These are phyloP conservation scores for Alligator mississippiensis DNA, from an alignment of 2,113 vertebrate genomes.

Conservation along the genomic window DNA sequence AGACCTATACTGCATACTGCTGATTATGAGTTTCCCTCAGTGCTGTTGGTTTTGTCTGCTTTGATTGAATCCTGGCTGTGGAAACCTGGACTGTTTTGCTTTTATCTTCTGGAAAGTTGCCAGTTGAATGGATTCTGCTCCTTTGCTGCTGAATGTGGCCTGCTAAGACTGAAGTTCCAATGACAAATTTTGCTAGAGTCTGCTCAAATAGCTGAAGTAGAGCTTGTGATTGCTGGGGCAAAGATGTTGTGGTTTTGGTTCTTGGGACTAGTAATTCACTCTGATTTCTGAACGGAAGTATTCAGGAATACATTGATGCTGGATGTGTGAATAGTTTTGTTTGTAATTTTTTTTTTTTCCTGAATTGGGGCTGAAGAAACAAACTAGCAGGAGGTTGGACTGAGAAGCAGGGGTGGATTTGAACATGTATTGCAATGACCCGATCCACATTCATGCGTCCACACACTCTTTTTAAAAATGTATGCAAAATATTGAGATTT, in stretches of 20 bases:
- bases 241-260: not conserved
- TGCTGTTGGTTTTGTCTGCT: not conserved
- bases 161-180: not conserved
- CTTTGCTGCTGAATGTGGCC: not conserved
- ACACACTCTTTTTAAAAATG: not conserved
- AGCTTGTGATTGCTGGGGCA: too few relatives aligned
- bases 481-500: not conserved
- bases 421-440: too few relatives aligned
- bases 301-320: not conserved
- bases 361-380: not conserved
- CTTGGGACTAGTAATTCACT: not conserved
- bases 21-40: not conserved
- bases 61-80: conserved; percentile 10
- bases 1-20: not conserved
- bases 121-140: conserved; percentile 9
- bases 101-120: conserved; percentile 20
- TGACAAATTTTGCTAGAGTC: not conserved
- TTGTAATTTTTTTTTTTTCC: not conserved
- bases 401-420: not conserved
- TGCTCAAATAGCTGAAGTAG: not conserved
- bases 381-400: not conserved
- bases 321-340: fast-evolving
- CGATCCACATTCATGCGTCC: too few relatives aligned
- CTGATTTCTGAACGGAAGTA: not conserved
- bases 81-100: conserved; percentile 13